These are phyloP conservation scores for Mastigias papua DNA, from an alignment of 30 jellyfish, hydroid and myxozoan genomes.

Conservation along the genomic window DNA sequence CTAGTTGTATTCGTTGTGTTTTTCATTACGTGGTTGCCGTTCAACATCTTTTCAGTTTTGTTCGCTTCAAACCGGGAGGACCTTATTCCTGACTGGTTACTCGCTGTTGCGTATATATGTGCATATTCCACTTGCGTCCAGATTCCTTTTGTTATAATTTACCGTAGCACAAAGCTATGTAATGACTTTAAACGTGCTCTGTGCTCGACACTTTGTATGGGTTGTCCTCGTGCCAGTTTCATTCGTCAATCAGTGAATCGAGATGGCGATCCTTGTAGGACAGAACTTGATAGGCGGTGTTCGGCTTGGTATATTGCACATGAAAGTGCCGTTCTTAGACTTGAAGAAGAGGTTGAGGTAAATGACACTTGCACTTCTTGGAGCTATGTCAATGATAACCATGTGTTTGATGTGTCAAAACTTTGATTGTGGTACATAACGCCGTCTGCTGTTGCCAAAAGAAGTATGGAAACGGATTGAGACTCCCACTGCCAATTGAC, in stretches of 20 bases:
- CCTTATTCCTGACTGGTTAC: slow-evolving; percentile 44
- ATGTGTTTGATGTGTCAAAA: slow-evolving; percentile 8
- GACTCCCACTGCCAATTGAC: no score
- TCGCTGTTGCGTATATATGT: slow-evolving; percentile 65
- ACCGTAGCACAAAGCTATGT: slow-evolving; percentile 63
- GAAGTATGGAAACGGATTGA: no score
- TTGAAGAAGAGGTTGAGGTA: not conserved
- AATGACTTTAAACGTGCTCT: slow-evolving; percentile 9
- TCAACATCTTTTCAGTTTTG: slow-evolving; percentile 66
- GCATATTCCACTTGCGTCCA: slow-evolving; percentile 79
- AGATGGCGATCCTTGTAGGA: not conserved
- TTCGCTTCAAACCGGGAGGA: slow-evolving; percentile 55
- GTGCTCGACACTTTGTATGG: not conserved
- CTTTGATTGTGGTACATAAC: not conserved
- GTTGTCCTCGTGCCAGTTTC: not conserved
- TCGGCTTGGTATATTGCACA: slow-evolving; percentile 45
- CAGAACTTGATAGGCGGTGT: slow-evolving; percentile 26
- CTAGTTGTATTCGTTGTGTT: slow-evolving; percentile 57
- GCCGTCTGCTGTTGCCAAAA: no score
- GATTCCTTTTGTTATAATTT: slow-evolving; percentile 71
- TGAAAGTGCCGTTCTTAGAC: slow-evolving; percentile 3
- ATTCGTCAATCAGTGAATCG: not conserved
- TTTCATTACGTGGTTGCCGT: slow-evolving; percentile 85
- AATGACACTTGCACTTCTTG: not conserved
- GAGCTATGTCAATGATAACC: not conserved